phyloP scores from a whole-genome alignment of 2,797 vertebrate genomes.

The Setipinna tenuifilis region DNA sequence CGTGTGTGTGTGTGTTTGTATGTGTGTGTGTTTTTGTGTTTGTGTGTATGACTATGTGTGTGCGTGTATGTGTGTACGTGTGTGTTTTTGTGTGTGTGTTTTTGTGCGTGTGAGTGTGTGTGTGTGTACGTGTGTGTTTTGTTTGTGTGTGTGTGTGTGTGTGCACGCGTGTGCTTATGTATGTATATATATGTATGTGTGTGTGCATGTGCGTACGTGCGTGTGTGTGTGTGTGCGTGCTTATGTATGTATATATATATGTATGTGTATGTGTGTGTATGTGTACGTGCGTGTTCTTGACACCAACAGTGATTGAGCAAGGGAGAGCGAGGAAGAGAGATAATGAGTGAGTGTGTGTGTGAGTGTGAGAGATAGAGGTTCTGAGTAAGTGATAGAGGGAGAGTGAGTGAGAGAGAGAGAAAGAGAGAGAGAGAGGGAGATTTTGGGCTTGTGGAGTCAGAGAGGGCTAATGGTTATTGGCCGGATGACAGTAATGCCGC shows the following conservation, averaged over 20 bases:
- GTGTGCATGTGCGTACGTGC: constrained; percentile 38
- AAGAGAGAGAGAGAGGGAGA: constrained; percentile 33
- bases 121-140: neutral
- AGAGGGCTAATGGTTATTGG: constrained; percentile 59
- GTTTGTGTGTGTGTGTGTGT: constrained; percentile 38
- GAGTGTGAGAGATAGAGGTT: neutral
- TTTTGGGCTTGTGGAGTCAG: neutral
- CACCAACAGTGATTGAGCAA: constrained; percentile 30
- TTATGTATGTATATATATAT: neutral
- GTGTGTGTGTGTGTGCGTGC: constrained; percentile 19
- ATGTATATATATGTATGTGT: neutral
- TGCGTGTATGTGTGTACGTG: constrained; percentile 1
- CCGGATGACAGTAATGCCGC: constrained; percentile 61
- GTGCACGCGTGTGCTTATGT: constrained; percentile 25
- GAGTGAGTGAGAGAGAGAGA: constrained; percentile 52
- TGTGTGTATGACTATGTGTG: neutral
- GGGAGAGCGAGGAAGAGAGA: constrained; percentile 20
- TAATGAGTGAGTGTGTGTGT: constrained; percentile 28
- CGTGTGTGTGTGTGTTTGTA: neutral
- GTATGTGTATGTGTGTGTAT: constrained; percentile 37
- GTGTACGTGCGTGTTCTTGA: constrained; percentile 28
- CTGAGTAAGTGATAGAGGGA: constrained; percentile 31
- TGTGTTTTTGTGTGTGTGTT: too few species aligned
- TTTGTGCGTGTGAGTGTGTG: too few species aligned
- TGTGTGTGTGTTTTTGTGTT: neutral